phyloP scores from a whole-genome alignment of 2,888 invertebrate genomes.

The Escarpia spicata region DNA sequence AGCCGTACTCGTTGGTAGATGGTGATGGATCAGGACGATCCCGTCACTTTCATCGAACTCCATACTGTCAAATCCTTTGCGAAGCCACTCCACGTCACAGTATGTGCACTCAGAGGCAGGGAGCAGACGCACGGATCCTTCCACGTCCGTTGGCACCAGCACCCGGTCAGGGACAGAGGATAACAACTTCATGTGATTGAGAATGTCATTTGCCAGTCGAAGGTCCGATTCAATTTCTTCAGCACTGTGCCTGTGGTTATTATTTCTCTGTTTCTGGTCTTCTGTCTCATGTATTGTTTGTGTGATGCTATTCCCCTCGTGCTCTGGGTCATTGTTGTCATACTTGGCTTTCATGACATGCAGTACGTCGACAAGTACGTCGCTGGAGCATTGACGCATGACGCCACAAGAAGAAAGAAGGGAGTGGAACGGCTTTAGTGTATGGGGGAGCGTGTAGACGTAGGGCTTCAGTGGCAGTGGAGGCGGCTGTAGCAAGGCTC shows the following conservation, averaged over 20 bases:
- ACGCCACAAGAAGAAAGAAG: conserved; percentile 41
- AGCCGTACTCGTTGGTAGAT: conserved; percentile 47
- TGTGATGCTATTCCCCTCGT: neutral
- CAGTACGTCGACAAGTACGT: conserved; percentile 37
- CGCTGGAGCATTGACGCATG: conserved; percentile 23
- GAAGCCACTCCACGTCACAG: conserved; percentile 47
- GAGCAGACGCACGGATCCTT: conserved; percentile 28
- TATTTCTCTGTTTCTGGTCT: neutral
- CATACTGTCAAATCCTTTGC: conserved; percentile 38
- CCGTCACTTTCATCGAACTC: conserved; percentile 42
- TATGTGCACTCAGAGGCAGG: conserved; percentile 41
- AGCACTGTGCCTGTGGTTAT: neutral
- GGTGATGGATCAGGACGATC: conserved; percentile 46
- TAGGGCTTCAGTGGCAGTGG: conserved; percentile 42
- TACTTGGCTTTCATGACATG: conserved; percentile 29
- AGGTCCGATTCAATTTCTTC: conserved; percentile 24
- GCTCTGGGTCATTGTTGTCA: neutral
- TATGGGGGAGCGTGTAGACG: conserved; percentile 39
- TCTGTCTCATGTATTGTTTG: neutral
- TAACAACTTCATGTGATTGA: conserved; percentile 35
- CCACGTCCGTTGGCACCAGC: neutral
- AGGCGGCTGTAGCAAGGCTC: conserved; percentile 30
- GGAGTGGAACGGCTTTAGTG: conserved; percentile 35
- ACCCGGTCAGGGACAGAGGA: neutral
- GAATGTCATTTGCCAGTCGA: conserved; percentile 38